Evolutionary conservation across 2,888 invertebrate genomes (phyloP).

Genomic region (Portevinia maculata): DNA sequence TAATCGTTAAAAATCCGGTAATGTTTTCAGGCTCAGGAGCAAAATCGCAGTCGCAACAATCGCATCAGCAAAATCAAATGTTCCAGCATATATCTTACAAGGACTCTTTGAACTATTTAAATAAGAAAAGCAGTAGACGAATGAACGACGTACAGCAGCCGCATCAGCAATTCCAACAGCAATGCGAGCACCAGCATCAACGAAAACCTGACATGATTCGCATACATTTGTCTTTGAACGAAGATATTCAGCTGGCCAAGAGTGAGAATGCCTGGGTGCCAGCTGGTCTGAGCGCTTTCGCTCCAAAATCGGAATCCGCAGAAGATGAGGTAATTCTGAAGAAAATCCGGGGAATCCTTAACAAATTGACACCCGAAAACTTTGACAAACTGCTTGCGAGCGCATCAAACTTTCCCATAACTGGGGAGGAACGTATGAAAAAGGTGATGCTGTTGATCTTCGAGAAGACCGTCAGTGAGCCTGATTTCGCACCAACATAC

Average conservation of each 20-base stretch:
- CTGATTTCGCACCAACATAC: slow-evolving; percentile 81
- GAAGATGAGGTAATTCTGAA: slow-evolving; percentile 79
- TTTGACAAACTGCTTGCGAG: slow-evolving; percentile 80
- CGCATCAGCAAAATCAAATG: slow-evolving; percentile 71
- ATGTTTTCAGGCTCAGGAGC: background rate
- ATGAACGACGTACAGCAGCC: slow-evolving; percentile 1
- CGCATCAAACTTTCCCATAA: slow-evolving; percentile 79
- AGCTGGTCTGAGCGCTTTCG: slow-evolving; percentile 76
- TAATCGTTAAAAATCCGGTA: slow-evolving; percentile 51
- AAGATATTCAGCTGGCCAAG: slow-evolving; percentile 80
- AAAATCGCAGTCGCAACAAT: background rate
- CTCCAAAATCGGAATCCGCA: slow-evolving; percentile 69
- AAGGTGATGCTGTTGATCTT: slow-evolving; percentile 81
- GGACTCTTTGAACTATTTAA: slow-evolving; percentile 78
- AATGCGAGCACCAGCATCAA: slow-evolving; percentile 36
- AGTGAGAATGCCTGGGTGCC: slow-evolving; percentile 81
- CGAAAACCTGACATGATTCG: slow-evolving; percentile 79
- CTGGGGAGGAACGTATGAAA: slow-evolving; percentile 79
- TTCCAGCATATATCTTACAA: slow-evolving; percentile 79
- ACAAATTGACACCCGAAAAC: slow-evolving; percentile 80
- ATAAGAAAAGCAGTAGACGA: slow-evolving; percentile 78
- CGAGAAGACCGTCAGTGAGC: slow-evolving; percentile 81
- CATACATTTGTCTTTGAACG: slow-evolving; percentile 80
- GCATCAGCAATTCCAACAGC: slow-evolving; percentile 75
- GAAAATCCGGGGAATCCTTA: slow-evolving; percentile 81